phyloP scores from a whole-genome alignment of 1,140 invertebrate species.

The Brachionus calyciflorus region DNA sequence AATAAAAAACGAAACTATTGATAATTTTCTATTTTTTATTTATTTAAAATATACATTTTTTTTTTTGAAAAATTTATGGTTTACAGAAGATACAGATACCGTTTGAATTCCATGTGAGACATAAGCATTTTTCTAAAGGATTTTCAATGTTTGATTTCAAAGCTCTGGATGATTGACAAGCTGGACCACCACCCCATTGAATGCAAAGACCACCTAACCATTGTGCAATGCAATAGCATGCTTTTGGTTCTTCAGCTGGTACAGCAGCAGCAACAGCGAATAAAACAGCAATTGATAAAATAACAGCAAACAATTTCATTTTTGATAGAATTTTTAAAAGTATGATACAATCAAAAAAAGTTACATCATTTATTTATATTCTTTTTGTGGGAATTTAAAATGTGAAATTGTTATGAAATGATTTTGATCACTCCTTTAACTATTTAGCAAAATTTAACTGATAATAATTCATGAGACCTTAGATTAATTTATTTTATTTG shows the following conservation, averaged over 20 bases:
- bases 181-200: conserved; percentile 32
- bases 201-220: conserved; percentile 31
- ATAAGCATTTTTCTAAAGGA: conserved; percentile 28
- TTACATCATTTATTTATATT: no score
- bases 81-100: conserved; percentile 24
- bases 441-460: no score
- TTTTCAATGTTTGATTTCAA: conserved; percentile 19
- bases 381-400: not conserved
- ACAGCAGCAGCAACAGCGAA: not conserved
- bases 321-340: no score
- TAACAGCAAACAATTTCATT: conserved; percentile 28
- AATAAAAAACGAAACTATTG: no score
- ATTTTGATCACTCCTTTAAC: no score
- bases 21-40: no score
- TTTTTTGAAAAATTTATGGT: no score
- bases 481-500: no score
- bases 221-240: conserved; percentile 11
- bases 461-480: no score
- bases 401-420: no score
- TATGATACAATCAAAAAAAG: not conserved
- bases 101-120: conserved; percentile 22
- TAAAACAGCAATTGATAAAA: conserved; percentile 15
- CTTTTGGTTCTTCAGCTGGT: not conserved
- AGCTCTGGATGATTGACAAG: not conserved
- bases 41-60: no score